These are phyloP conservation scores for Orthosia cruda DNA, from an alignment of 2,888 invertebrate species.

Conservation along the genomic window DNA sequence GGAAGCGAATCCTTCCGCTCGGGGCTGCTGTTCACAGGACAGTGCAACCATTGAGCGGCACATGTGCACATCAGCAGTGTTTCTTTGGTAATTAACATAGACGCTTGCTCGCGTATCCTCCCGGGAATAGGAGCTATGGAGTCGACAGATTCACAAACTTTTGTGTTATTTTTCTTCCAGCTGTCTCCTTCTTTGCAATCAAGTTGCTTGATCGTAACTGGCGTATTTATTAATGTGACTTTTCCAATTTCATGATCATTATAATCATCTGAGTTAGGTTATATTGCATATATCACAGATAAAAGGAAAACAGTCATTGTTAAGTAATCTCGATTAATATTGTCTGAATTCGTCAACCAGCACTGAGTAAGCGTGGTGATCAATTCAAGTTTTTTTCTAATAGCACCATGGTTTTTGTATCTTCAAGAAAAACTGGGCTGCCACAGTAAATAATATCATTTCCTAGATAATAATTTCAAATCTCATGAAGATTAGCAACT, in stretches of 20 bases:
- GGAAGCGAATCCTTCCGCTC: conserved; percentile 69
- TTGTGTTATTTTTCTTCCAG: neutral
- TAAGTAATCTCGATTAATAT: too few species aligned
- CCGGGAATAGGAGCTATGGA: conserved; percentile 76
- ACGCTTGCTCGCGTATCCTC: conserved; percentile 83
- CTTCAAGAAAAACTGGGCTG: too few species aligned
- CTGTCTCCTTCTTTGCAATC: neutral
- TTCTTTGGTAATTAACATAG: conserved; percentile 90
- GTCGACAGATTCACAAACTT: conserved; percentile 38
- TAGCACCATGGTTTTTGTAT: too few species aligned
- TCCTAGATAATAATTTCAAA: conserved; percentile 19
- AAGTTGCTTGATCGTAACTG: too few species aligned
- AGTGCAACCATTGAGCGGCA: conserved; percentile 72
- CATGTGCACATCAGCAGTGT: conserved; percentile 82
- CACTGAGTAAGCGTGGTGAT: too few species aligned
- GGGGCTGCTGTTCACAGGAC: conserved; percentile 48
- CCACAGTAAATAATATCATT: neutral
- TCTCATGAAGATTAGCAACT: conserved; percentile 4
- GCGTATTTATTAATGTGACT: too few species aligned
- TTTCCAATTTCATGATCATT: too few species aligned
- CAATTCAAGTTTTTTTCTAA: too few species aligned
- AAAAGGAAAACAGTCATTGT: too few species aligned
- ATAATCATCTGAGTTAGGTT: too few species aligned
- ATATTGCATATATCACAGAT: too few species aligned
- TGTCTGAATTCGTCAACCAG: too few species aligned